These are phyloP conservation scores for Perizoma flavofasciatum DNA, from an alignment of 2,888 invertebrate species.

Conservation along the genomic window DNA sequence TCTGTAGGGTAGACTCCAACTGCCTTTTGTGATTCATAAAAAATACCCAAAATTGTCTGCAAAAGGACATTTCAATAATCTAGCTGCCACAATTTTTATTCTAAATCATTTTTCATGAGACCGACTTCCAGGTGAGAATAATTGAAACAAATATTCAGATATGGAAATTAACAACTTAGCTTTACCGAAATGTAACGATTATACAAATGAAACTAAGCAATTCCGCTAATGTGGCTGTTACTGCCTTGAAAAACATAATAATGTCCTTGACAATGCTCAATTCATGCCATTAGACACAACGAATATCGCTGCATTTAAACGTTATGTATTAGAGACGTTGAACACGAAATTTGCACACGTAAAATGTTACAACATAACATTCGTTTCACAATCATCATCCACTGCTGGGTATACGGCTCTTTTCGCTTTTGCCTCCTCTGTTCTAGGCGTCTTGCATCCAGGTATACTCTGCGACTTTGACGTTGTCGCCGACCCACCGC, in stretches of 20 bases:
- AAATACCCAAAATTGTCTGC: conserved; percentile 34
- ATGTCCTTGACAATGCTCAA: conserved; percentile 20
- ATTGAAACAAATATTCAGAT: conserved; percentile 18
- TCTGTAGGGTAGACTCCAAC: conserved; percentile 34
- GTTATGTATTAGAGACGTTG: conserved; percentile 15
- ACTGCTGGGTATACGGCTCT: too few species aligned
- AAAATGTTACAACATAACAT: conserved; percentile 23
- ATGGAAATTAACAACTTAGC: conserved; percentile 15
- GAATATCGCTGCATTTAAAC: conserved; percentile 17
- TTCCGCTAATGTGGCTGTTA: conserved; percentile 27
- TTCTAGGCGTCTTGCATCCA: too few species aligned
- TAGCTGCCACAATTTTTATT: too few species aligned
- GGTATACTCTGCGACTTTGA: too few species aligned
- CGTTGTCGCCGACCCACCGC: too few species aligned
- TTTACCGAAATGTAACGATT: conserved; percentile 22
- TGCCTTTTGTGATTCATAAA: conserved; percentile 36
- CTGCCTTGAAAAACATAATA: conserved; percentile 30
- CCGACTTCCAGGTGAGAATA: conserved; percentile 11
- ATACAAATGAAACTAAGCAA: conserved; percentile 29
- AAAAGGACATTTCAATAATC: neutral
- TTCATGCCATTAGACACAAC: conserved; percentile 16
- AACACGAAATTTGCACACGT: conserved; percentile 28
- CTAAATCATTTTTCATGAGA: neutral
- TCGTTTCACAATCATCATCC: conserved; percentile 9
- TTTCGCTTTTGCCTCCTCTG: too few species aligned